phyloP scores from a whole-genome alignment of 2,113 vertebrate genomes.

The Xiphias gladius region DNA sequence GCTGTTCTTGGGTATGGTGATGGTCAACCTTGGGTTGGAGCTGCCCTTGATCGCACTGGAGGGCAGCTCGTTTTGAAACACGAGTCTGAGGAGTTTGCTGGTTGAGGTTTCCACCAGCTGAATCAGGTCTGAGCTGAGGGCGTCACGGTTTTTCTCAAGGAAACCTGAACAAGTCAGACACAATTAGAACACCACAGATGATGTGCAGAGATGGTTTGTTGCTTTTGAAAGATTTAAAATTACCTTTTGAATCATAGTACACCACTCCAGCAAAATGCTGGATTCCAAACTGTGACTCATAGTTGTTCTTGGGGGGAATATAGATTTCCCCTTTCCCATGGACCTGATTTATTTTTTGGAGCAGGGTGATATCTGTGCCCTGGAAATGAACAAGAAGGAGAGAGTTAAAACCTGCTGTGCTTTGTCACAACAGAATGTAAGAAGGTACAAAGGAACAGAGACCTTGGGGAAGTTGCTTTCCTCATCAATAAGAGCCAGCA shows the following conservation, averaged over 20 bases:
- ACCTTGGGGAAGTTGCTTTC: constrained; percentile 98
- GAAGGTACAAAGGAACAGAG: not conserved
- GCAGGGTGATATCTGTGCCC: constrained; percentile 94
- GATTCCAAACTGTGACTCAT: constrained; percentile 92
- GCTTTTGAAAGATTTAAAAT: not conserved
- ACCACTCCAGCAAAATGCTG: constrained; percentile 94
- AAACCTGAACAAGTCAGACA: constrained; percentile 85
- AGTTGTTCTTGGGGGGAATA: constrained; percentile 88
- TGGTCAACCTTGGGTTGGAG: constrained; percentile 71
- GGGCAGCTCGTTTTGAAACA: constrained; percentile 85
- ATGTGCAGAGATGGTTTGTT: not conserved
- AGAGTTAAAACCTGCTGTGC: constrained; percentile 5
- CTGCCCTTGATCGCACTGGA: constrained; percentile 50
- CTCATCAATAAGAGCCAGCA: constrained; percentile 95
- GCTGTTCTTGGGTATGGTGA: constrained; percentile 69
- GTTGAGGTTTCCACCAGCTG: constrained; percentile 88
- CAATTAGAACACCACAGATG: not conserved
- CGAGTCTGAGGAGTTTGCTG: constrained; percentile 91
- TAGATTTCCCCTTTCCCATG: constrained; percentile 89
- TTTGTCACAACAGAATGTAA: not conserved
- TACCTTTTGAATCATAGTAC: constrained; percentile 93
- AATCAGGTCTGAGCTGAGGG: constrained; percentile 89
- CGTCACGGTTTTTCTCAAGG: constrained; percentile 96
- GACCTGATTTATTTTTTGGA: constrained; percentile 89
- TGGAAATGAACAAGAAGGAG: constrained; percentile 63